Conservation (phyloP, 1,140 invertebrate species). For the Drosophila sulfurigaster region DNA sequence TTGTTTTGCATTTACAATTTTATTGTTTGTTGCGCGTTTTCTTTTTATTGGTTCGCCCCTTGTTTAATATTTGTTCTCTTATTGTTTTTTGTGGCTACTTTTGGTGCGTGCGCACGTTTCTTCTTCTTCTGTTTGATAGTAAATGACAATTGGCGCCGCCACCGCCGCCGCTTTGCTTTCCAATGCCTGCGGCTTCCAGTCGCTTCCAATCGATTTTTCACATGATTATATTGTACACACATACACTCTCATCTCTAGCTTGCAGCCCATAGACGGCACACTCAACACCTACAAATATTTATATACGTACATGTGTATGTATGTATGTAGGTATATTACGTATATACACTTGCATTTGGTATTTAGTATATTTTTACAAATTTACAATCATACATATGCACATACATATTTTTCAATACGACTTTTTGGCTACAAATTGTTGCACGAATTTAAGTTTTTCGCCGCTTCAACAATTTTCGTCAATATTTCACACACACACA, state of each 20-base stretch:
- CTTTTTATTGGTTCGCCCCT: constrained; percentile 9
- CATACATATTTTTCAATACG: neutral
- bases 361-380: constrained; percentile 27
- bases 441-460: constrained; percentile 12
- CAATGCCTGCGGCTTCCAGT: constrained; percentile 67
- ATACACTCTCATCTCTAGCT: constrained; percentile 35
- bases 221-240: constrained; percentile 73
- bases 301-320: constrained; percentile 25
- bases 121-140: constrained; percentile 72
- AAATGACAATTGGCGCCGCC: constrained; percentile 78
- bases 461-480: neutral
- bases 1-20: constrained; percentile 6
- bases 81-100: constrained; percentile 37
- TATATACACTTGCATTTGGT: neutral
- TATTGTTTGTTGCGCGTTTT: constrained; percentile 9
- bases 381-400: neutral
- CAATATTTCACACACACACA: neutral
- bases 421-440: constrained; percentile 3
- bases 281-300: constrained; percentile 8
- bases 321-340: constrained; percentile 7
- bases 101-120: constrained; percentile 54
- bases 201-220: constrained; percentile 84
- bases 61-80: constrained; percentile 23
- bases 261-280: constrained; percentile 3
- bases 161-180: constrained; percentile 52